These are phyloP conservation scores for Sebastiscus tertius DNA, from an alignment of 2,797 vertebrate species.

Conservation along the genomic window DNA sequence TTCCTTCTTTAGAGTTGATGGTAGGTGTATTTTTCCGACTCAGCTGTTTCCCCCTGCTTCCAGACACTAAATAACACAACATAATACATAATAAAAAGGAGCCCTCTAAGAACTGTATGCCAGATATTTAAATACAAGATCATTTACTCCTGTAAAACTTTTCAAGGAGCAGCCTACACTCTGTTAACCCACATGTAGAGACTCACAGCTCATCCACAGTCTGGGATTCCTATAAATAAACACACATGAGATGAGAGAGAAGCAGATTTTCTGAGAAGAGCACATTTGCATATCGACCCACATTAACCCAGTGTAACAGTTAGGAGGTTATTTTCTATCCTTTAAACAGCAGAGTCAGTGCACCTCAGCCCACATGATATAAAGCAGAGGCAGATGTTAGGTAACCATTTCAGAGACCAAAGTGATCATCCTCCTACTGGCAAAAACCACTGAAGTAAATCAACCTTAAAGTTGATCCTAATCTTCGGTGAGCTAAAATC, in stretches of 20 bases:
- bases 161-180: neutral
- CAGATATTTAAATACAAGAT: neutral
- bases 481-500: conserved; percentile 31
- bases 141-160: neutral
- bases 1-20: too few species aligned
- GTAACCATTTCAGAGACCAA: conserved; percentile 50
- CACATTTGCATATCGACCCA: conserved; percentile 46
- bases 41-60: too few species aligned
- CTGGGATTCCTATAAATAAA: conserved; percentile 35
- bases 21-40: too few species aligned
- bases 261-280: conserved; percentile 4
- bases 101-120: too few species aligned
- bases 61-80: too few species aligned
- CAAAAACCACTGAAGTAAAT: neutral
- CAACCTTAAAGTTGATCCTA: conserved; percentile 19
- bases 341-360: conserved; percentile 29
- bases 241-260: neutral
- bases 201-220: neutral
- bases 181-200: neutral
- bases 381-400: conserved; percentile 63
- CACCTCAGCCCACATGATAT: conserved; percentile 43
- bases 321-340: conserved; percentile 25
- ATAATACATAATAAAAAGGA: too few species aligned
- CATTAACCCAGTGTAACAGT: conserved; percentile 14
- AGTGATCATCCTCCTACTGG: conserved; percentile 51